Conservation (phyloP, 1,140 invertebrate genomes). For the Vanessa atalanta region DNA sequence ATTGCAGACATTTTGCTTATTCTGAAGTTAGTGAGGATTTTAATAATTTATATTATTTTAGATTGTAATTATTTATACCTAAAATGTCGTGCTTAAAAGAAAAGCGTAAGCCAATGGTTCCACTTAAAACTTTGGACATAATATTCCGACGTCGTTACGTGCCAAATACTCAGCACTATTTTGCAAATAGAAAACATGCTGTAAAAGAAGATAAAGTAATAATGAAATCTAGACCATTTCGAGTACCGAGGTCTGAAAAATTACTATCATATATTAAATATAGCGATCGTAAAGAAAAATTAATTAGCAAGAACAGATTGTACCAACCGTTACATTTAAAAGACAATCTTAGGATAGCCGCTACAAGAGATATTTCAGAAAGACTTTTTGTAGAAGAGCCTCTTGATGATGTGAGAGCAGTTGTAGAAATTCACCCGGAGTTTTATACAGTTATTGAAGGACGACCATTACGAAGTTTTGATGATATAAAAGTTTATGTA, state of each 20-base stretch:
- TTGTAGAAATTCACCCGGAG: conserved; percentile 83
- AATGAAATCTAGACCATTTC: conserved; percentile 53
- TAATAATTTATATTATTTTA: conserved; percentile 11
- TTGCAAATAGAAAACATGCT: conserved; percentile 66
- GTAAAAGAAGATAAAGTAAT: conserved; percentile 38
- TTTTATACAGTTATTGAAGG: conserved; percentile 84
- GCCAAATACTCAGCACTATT: conserved; percentile 71
- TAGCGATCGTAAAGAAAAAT: conserved; percentile 67
- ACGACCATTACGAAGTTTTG: conserved; percentile 80
- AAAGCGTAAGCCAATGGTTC: conserved; percentile 67
- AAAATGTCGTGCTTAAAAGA: conserved; percentile 67
- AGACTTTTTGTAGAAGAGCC: conserved; percentile 71
- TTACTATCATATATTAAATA: conserved; percentile 75
- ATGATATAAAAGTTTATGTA: conserved; percentile 82
- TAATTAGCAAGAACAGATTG: conserved; percentile 50
- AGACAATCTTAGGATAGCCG: conserved; percentile 67
- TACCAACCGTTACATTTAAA: conserved; percentile 63
- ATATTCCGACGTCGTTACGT: conserved; percentile 72
- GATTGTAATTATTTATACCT: conserved; percentile 20
- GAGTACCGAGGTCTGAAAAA: conserved; percentile 65
- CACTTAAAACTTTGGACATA: conserved; percentile 70
- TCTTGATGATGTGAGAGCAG: conserved; percentile 71
- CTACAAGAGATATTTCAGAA: conserved; percentile 69
- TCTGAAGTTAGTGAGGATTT: neutral
- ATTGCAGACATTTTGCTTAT: conserved; percentile 9